Conservation (phyloP, 1,140 invertebrate genomes). For the Aricia agestis region DNA sequence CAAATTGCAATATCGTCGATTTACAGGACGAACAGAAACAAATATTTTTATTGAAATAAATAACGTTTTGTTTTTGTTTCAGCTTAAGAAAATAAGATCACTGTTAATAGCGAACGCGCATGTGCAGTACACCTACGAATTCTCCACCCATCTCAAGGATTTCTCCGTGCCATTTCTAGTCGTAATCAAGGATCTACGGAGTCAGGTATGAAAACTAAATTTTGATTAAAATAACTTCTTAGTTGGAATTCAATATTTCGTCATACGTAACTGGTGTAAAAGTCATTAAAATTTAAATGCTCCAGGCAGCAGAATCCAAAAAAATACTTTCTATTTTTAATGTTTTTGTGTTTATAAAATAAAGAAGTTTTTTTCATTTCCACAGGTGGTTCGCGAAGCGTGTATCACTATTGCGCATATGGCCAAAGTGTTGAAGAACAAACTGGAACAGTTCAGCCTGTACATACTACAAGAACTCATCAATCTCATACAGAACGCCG, state of each 20-base stretch:
- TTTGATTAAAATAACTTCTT: too few relatives aligned
- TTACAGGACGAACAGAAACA: too few relatives aligned
- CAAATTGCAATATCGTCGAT: too few relatives aligned
- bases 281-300: too few relatives aligned
- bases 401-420: conserved; percentile 96
- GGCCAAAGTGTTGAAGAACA: conserved; percentile 87
- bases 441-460: conserved; percentile 91
- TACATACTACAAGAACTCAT: conserved; percentile 89
- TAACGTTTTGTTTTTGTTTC: conserved; percentile 27
- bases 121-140: conserved; percentile 89
- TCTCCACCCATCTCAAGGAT: conserved; percentile 85
- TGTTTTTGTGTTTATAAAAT: not conserved
- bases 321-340: too few relatives aligned
- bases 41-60: too few relatives aligned
- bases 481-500: conserved; percentile 95
- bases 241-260: too few relatives aligned
- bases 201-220: conserved; percentile 64
- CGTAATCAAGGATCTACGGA: conserved; percentile 93
- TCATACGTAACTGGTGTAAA: too few relatives aligned
- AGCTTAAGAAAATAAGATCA: conserved; percentile 91
- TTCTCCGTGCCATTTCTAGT: conserved; percentile 89
- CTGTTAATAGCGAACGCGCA: conserved; percentile 87
- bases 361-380: not conserved
- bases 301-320: too few relatives aligned
- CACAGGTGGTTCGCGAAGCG: conserved; percentile 94